Base-by-base conservation (phyloP, 2,888 invertebrate genomes). In the Acleris laterana region DNA sequence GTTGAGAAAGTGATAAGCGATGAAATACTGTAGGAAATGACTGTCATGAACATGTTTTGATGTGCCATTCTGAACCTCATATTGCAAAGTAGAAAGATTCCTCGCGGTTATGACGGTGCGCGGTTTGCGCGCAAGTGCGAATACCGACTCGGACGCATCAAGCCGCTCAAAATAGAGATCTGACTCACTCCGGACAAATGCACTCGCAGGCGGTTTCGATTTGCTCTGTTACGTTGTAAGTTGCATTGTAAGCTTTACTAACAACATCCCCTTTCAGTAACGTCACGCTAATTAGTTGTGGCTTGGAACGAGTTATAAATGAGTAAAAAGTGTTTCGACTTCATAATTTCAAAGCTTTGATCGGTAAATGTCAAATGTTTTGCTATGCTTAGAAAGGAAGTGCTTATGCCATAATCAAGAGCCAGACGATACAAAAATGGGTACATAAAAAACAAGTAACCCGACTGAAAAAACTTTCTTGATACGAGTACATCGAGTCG, bases 181-280 rank as follows among this genome's bases (percentile, higher is more conserved):
- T 90, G 91, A 91, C 78, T 90, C 89, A 90, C 69, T 62, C 72
- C 68, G 74, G 74, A 73, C 78, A 73, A 77, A 76, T 75, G 75
- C 75, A 77, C 32, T 56, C 56, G 57, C 46, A 22, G 38, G 25
- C 28, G 48, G 48, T 13, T 46, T 25, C 52, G 38, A 56, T 65
- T 38, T 61, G 44, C 51, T 20, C 49, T 55, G 64, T 49, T 59
- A 46, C 48, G 52, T 53, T 59, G 60, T 50, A 64, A 50, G 58
- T 48, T 65, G 28, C 60, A 56, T 25, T 57, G 56, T 46, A 42
- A 61, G 49, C 32, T 59, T 51, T 17, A 51, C 50, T 61, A 59
- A 56, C 55, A 38, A 44, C n/a, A 48, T 22, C 57, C 46, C 56
- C 56, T 19, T 42, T 51, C 51, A 42, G 25, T 51, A 56, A 19